Conservation (phyloP, 1,140 invertebrate genomes). For the Globodera rostochiensis region DNA sequence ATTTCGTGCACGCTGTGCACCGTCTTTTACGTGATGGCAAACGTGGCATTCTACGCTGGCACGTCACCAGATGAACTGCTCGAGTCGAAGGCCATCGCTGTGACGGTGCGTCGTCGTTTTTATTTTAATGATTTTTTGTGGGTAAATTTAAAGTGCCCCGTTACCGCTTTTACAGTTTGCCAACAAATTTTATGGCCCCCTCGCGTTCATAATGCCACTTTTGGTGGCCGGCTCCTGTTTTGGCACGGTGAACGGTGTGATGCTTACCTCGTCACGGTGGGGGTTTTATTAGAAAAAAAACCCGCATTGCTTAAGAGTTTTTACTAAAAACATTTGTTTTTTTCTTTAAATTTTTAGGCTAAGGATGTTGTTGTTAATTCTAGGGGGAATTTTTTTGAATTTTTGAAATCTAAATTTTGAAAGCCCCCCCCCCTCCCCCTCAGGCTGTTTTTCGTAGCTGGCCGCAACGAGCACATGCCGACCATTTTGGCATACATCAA, state of each 20-base stretch:
- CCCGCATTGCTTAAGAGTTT: no score
- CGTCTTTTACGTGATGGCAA: constrained; percentile 89
- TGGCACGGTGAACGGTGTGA: constrained; percentile 95
- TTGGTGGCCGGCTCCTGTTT: constrained; percentile 97
- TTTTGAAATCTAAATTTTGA: no score
- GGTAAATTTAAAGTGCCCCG: not conserved
- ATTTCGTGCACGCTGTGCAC: constrained; percentile 93
- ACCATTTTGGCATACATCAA: constrained; percentile 62
- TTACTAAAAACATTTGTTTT: not conserved
- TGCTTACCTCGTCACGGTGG: constrained; percentile 84
- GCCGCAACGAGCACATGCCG: constrained; percentile 64
- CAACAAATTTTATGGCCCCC: constrained; percentile 82
- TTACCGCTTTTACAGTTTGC: constrained; percentile 73
- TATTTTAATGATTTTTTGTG: not conserved
- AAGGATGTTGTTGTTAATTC: no score
- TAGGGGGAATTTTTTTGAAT: no score
- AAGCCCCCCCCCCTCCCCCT: not conserved
- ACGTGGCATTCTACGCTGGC: constrained; percentile 94
- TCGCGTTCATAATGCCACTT: constrained; percentile 93
- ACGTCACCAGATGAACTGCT: constrained; percentile 82
- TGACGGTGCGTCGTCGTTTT: constrained; percentile 66
- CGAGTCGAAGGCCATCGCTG: constrained; percentile 90
- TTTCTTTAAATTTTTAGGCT: no score
- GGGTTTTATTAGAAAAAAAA: no score
- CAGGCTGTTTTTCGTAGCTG: constrained; percentile 66